Evolutionary conservation across 1,140 invertebrate genomes (phyloP).

Genomic region (Heliconius eleuchia): DNA sequence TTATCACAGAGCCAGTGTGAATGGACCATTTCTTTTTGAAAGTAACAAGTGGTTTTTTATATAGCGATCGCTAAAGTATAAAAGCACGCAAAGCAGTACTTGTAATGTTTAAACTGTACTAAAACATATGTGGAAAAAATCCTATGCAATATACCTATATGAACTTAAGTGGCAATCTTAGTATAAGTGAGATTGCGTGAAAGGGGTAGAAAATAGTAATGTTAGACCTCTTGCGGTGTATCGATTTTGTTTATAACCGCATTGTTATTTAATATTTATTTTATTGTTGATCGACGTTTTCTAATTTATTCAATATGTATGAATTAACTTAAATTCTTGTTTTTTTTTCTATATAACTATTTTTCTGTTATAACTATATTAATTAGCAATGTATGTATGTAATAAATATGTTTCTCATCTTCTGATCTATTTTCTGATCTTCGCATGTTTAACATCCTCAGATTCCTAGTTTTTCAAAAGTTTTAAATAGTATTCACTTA

Average conservation of each 20-base stretch:
- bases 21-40: not conserved
- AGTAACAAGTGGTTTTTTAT: not conserved
- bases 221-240: not conserved
- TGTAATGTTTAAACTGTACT: not conserved
- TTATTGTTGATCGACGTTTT: not conserved
- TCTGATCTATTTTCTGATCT: no score
- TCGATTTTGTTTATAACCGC: slow-evolving; percentile 10
- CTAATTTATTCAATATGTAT: not conserved
- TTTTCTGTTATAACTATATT: no score
- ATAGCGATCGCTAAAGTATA: not conserved
- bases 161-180: not conserved
- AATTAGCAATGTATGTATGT: no score
- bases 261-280: slow-evolving; percentile 10
- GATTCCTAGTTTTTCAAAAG: no score
- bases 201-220: slow-evolving; percentile 13
- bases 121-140: slow-evolving; percentile 3
- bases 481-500: no score
- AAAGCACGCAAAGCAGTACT: not conserved
- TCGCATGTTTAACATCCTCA: no score
- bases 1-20: not conserved
- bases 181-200: not conserved
- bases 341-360: not conserved
- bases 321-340: not conserved
- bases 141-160: not conserved
- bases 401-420: no score